These are phyloP conservation scores for Mimumesa dahlbomi DNA, from an alignment of 2,888 invertebrate genomes.

Conservation along the genomic window DNA sequence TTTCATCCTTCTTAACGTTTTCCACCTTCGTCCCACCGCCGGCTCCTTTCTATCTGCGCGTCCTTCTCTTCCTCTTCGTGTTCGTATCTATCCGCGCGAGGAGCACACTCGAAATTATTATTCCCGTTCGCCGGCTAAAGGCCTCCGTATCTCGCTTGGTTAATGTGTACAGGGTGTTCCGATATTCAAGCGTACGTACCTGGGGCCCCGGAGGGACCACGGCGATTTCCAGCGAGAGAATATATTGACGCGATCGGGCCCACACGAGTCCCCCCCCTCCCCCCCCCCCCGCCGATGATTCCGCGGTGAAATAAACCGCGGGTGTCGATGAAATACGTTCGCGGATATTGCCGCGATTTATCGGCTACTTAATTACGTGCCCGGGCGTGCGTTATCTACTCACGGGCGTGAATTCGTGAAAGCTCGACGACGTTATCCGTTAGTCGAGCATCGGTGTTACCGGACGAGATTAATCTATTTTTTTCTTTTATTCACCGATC, in stretches of 20 bases:
- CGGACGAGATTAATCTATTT: no score
- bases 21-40: conserved; percentile 33
- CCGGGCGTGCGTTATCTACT: conserved; percentile 3
- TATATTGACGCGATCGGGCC: conserved; percentile 12
- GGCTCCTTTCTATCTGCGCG: background rate
- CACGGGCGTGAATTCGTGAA: conserved; percentile 14
- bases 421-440: background rate
- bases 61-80: conserved; percentile 40
- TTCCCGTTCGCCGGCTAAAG: conserved; percentile 58
- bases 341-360: conserved; percentile 24
- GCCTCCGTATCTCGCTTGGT: conserved; percentile 54
- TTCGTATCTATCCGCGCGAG: conserved; percentile 58
- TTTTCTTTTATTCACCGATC: no score
- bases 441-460: no score
- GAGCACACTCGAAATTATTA: conserved; percentile 63
- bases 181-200: conserved; percentile 60
- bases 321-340: conserved; percentile 38
- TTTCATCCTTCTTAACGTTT: conserved; percentile 30
- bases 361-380: conserved; percentile 22
- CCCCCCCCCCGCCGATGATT: conserved; percentile 22
- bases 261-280: background rate
- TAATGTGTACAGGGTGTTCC: conserved; percentile 60
- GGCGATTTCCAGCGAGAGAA: conserved; percentile 42
- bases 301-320: conserved; percentile 48
- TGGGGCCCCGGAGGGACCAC: background rate